Evolutionary conservation across 2,888 invertebrate species (phyloP), one percentile per base, ranked within the genome.

Genomic region (Stegophylla sp.): DNA sequence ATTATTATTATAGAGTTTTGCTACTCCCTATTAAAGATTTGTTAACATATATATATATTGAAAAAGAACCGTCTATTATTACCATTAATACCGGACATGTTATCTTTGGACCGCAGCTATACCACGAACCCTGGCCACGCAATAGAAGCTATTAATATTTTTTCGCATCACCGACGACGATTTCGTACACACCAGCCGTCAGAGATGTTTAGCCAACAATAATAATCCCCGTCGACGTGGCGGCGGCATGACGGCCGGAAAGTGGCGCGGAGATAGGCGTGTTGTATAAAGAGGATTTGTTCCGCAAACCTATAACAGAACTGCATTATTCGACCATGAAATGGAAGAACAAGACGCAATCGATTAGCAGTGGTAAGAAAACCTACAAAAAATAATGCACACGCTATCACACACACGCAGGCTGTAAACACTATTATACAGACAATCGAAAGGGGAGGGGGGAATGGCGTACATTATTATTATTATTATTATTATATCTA

Each of bases 151-250:
- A 59, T 59, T 73, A 73, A 73, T 73, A 59, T 73, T 73, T 67
- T 56, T 72, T 72, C 72, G 41, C 72, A 56, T 72, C 72, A 56
- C 43, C 72, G 43, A 59, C 72, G 61, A 73, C 45, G 61, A 45
- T 73, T 61, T 71, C 34, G 69, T 41, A 17, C 26, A 9, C 23
- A 17, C 15, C n/a, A 9, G 23, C n/a, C 59, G 61, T 17, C 61
- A 28, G 20, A 17, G 56, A 59, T 59, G 72, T 72, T 72, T 26
- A n/a, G 59, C 72, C 59, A 56, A 43, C 72, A 59, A 59, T 59
- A 59, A 59, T 59, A 59, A 72, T 56, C 72, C 28, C 43, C n/a
- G 26, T 61, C 61, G 20, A 17, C 43, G 17, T 15, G 13, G 13
- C 45, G n/a, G 26, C 61, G 4, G 15, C 28, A 17, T 17, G 28